Evolutionary conservation across 2,797 vertebrate species (phyloP).

Genomic region (Sphenopsis melanotis): DNA sequence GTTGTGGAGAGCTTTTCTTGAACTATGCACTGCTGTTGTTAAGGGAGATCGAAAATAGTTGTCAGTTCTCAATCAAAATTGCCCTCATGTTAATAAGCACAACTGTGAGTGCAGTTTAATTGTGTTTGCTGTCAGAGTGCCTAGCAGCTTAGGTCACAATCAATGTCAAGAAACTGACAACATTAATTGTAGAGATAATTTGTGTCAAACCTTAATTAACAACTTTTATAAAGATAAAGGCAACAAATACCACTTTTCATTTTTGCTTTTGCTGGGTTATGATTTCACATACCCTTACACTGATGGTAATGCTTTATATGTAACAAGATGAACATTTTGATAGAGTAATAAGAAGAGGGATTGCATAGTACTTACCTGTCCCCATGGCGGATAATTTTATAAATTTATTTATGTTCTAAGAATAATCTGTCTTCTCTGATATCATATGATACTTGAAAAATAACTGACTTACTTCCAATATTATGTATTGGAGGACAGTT

Average conservation of each 20-base stretch:
- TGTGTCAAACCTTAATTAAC: constrained; percentile 25
- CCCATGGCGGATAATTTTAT: not conserved
- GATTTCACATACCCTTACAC: not conserved
- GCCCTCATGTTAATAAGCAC: constrained; percentile 44
- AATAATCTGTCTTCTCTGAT: not conserved
- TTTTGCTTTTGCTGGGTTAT: not conserved
- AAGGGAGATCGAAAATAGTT: constrained; percentile 47
- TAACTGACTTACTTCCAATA: not conserved
- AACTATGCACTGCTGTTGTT: constrained; percentile 19
- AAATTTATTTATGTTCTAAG: not conserved
- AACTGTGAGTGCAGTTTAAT: constrained; percentile 1
- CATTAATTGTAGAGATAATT: constrained; percentile 9
- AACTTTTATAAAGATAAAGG: not conserved
- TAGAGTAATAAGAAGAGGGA: not conserved
- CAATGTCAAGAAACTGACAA: constrained; percentile 13
- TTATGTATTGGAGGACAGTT: not conserved
- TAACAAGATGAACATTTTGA: not conserved
- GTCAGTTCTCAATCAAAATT: constrained; percentile 44
- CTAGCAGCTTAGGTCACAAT: constrained; percentile 16
- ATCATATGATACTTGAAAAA: not conserved
- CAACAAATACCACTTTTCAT: not conserved
- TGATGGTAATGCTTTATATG: not conserved
- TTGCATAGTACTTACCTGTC: not conserved
- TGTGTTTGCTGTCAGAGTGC: constrained; percentile 39
- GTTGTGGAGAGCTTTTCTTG: constrained; percentile 38